Evolutionary conservation across 2,797 vertebrate species (phyloP).

Genomic region (Poecile montanus): DNA sequence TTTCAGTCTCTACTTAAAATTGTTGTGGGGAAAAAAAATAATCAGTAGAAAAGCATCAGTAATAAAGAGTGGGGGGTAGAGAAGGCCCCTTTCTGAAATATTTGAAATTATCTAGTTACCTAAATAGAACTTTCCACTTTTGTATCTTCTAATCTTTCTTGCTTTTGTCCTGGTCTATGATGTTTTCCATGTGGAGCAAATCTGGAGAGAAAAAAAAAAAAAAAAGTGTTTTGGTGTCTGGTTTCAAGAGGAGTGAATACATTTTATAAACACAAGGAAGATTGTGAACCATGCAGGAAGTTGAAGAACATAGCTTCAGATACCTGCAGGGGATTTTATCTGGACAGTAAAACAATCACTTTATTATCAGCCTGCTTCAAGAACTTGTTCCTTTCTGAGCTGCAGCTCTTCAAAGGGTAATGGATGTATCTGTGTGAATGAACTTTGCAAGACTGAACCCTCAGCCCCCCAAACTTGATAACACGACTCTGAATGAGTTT

Average conservation of each 20-base stretch:
- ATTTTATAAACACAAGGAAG: not conserved
- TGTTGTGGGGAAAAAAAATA: rapidly evolving
- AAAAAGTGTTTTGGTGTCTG: not conserved
- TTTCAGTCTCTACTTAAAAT: not conserved
- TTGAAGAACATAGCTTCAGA: not conserved
- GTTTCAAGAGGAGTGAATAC: not conserved
- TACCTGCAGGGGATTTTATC: not conserved
- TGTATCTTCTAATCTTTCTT: not conserved
- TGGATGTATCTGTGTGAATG: not conserved
- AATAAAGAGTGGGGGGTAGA: not conserved
- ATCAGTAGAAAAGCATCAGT: not conserved
- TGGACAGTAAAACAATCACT: not conserved
- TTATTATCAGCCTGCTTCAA: not conserved
- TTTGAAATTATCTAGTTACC: not conserved
- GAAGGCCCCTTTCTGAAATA: not conserved
- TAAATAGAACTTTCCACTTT: not conserved
- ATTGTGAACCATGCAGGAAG: not conserved
- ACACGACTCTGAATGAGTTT: not conserved
- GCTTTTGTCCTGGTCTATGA: not conserved
- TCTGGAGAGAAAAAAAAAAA: not conserved
- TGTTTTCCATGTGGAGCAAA: not conserved
- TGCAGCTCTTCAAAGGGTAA: not conserved
- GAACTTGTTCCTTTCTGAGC: not conserved
- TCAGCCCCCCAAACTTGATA: not conserved
- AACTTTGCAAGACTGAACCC: not conserved